Base-by-base conservation (phyloP, 1,140 invertebrate genomes). In the Leucophenga varia region DNA sequence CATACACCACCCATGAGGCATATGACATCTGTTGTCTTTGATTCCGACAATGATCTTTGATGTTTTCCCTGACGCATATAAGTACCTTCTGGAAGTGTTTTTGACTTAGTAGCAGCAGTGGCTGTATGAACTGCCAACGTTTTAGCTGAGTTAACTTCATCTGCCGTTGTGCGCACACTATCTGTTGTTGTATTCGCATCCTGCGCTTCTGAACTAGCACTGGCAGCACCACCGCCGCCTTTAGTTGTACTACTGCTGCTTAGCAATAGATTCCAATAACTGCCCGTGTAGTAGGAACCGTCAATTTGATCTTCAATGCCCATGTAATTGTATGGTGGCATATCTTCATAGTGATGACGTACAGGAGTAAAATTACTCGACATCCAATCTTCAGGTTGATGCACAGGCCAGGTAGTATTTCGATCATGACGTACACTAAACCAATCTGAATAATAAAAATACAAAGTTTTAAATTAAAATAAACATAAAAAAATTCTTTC, bases 401-500 rank as follows among this genome's bases (percentile, higher is more conserved):
- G 81, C 7, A 94, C 81, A 0, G 92, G 91, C 86, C 91, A 95
- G 21, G 83, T 81, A 42, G 93, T 90, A 49, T 90, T 85, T 18
- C 90, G 80, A 53, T 87, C 84, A 49, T 90, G 88, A 48, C 89
- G 80, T 3, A 93, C 86, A 56, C 89, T 86, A 19, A 90, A 80
- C 93, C 93, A 97, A 54, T 90, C 85, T 82, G 68, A 58, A 53
- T 55, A 48, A 31, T 45, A 61, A 53, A 41, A 18, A 40, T 8
- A 47, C 16, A 1, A 39, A 22, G 14, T 2, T n/a, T n/a, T n/a
- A n/a, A n/a, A n/a, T n/a, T n/a, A n/a, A n/a, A n/a, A n/a, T n/a
- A n/a, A n/a, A n/a, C n/a, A n/a, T n/a, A n/a, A n/a, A n/a, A n/a
- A n/a, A n/a, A n/a, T n/a, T n/a, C n/a, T n/a, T 30, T 6, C 16